Base-by-base conservation (phyloP, 2,888 invertebrate species). In the Phragmatobia fuliginosa region DNA sequence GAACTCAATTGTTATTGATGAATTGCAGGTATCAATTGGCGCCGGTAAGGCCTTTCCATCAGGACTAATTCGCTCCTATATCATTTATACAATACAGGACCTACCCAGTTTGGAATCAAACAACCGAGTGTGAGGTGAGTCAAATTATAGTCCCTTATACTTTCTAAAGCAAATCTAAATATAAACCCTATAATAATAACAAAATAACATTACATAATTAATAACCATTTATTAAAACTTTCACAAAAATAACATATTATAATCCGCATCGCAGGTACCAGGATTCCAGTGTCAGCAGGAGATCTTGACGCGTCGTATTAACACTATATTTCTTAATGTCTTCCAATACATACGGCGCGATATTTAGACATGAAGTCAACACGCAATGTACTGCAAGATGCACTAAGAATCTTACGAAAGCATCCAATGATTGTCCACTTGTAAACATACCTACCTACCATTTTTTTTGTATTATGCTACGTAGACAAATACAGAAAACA, bases 321-420 rank as follows among this genome's bases (percentile, higher is more conserved):
- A 84, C 87, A 88, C 77, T 83, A 83, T 83, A 80, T 83, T 80
- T 82, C 88, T 85, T 82, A 87, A 83, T 78, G 87, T 87, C 89
- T 88, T 89, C 78, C 83, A 84, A 75, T 79, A 81, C 81, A 76
- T 68, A 62, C 63, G 61, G 62, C 78, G 79, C 75, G 71, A 64
- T 66, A 52, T 41, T 62, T 68, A 73, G 83, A 76, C 81, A 58
- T 45, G 18, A 38, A 67, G 81, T 87, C 83, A 80, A 84, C 84
- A 75, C 79, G 78, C 84, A 79, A 86, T 85, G 86, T 87, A 85
- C 85, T 84, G 91, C 92, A 92, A 92, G 92, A 90, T 90, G 92
- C 94, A 90, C 83, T 87, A 86, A 92, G 94, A 94, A 93, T 83
- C 89, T 92, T 88, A 88, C 87, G 86, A 88, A 88, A 67, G 31